Percentiles rank a stretch among this genome's conserved stretches.
These are phyloP conservation scores for Pycnonotus jocosus DNA, from an alignment of 2,113 vertebrate species.

Conservation along the genomic window DNA sequence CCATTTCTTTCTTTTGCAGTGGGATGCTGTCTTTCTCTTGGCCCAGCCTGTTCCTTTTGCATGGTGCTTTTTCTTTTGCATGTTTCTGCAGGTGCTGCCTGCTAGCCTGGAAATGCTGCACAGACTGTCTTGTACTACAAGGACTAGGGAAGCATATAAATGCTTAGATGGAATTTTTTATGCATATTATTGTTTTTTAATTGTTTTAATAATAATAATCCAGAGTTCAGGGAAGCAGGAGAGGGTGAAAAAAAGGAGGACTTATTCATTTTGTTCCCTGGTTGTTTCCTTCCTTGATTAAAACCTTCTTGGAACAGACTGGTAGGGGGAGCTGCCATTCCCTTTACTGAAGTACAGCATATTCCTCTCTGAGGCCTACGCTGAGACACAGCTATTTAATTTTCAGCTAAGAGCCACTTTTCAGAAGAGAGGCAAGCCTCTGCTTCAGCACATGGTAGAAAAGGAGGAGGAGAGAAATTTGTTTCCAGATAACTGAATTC, in stretches of 20 bases:
- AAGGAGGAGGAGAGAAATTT: background rate
- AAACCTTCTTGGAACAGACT: conserved; percentile 54
- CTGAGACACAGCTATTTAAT: conserved; percentile 40
- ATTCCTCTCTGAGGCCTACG: conserved; percentile 48
- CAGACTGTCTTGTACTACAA: conserved; percentile 14
- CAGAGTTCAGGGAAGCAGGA: background rate
- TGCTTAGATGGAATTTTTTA: conserved; percentile 11
- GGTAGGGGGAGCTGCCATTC: conserved; percentile 60
- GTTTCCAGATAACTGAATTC: conserved; percentile 7
- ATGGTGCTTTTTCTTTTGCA: conserved; percentile 9
- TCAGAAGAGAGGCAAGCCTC: background rate
- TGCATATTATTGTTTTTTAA: background rate
- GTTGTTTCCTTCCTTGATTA: conserved; percentile 28
- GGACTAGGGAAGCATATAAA: background rate
- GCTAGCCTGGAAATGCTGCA: conserved; percentile 46
- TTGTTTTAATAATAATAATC: background rate
- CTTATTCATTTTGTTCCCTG: conserved; percentile 11
- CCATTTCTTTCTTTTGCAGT: background rate
- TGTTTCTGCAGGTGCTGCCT: conserved; percentile 54
- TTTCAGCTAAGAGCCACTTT: conserved; percentile 36
- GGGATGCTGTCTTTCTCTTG: conserved; percentile 22
- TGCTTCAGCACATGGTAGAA: background rate
- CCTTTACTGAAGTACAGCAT: conserved; percentile 23
- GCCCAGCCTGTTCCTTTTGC: conserved; percentile 7
- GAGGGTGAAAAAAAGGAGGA: background rate